Percentiles rank a stretch among this genome's conserved stretches.
phyloP scores from a whole-genome alignment of 2,113 vertebrate genomes.

The Spilogale gracilis region DNA sequence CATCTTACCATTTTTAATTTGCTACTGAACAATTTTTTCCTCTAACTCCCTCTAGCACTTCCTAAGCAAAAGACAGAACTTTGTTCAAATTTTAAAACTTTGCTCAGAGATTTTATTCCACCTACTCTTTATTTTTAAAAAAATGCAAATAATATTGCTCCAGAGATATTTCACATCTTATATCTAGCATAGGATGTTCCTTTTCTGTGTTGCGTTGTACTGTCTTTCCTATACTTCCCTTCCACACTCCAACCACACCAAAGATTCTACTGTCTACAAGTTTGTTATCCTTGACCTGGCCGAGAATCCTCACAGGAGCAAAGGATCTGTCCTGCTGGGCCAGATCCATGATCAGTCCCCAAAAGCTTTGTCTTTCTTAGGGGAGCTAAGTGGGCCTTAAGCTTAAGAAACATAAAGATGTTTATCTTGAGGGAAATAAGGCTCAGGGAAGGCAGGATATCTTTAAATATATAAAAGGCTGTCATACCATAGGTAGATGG shows the following conservation, averaged over 20 bases:
- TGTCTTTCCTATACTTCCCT: neutral
- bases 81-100: slow-evolving; percentile 24
- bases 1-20: slow-evolving; percentile 36
- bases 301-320: neutral
- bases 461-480: neutral
- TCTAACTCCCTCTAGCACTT: neutral
- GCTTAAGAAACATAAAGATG: no score
- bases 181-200: neutral
- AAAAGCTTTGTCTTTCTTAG: neutral
- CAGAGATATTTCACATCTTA: neutral
- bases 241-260: neutral
- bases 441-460: neutral
- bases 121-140: neutral
- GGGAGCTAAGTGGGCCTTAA: neutral
- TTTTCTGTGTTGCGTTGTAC: neutral
- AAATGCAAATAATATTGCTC: neutral
- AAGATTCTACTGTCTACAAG: neutral
- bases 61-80: neutral
- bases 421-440: neutral
- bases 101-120: neutral
- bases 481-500: neutral
- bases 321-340: neutral
- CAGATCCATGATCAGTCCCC: neutral
- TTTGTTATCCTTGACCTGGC: neutral
- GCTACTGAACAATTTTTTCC: neutral